These are phyloP conservation scores for Drosophila multiciliata DNA, from an alignment of 2,888 invertebrate species.

Conservation along the genomic window DNA sequence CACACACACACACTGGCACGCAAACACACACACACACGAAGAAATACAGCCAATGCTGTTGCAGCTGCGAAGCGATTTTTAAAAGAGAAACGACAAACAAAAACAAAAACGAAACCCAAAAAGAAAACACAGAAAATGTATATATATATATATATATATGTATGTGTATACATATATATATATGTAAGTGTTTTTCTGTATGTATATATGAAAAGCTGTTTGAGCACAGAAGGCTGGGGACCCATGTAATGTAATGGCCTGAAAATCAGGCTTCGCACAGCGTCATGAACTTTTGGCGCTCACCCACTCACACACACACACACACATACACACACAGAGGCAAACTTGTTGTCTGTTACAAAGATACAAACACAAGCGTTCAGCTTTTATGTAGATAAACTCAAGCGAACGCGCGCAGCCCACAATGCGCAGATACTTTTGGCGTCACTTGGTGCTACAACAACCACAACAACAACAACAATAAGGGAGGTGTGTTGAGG, in stretches of 20 bases:
- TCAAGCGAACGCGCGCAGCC: constrained; percentile 49
- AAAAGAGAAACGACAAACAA: constrained; percentile 57
- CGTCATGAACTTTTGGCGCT: constrained; percentile 72
- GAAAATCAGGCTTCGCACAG: constrained; percentile 73
- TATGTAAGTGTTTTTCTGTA: not conserved
- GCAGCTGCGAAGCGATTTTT: constrained; percentile 49
- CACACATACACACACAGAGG: constrained; percentile 8
- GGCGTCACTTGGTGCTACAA: constrained; percentile 27
- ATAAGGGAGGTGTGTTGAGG: not conserved
- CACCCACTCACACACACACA: constrained; percentile 46
- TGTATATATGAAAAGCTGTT: constrained; percentile 29
- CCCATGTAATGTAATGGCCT: constrained; percentile 63
- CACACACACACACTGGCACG: constrained; percentile 21
- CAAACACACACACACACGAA: constrained; percentile 24
- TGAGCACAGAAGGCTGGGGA: constrained; percentile 32
- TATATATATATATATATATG: not conserved
- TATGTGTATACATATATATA: too few species aligned
- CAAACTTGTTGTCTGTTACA: constrained; percentile 58
- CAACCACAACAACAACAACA: constrained; percentile 2
- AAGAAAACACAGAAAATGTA: constrained; percentile 37
- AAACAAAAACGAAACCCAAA: constrained; percentile 44
- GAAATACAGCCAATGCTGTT: constrained; percentile 19
- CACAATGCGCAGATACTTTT: constrained; percentile 58
- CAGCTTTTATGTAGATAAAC: constrained; percentile 45
- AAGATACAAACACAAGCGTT: constrained; percentile 36